Evolutionary conservation across 2,888 invertebrate species (phyloP), one percentile per base, ranked within the genome.

Genomic region (Pseudococcus jackbeardsleyi): DNA sequence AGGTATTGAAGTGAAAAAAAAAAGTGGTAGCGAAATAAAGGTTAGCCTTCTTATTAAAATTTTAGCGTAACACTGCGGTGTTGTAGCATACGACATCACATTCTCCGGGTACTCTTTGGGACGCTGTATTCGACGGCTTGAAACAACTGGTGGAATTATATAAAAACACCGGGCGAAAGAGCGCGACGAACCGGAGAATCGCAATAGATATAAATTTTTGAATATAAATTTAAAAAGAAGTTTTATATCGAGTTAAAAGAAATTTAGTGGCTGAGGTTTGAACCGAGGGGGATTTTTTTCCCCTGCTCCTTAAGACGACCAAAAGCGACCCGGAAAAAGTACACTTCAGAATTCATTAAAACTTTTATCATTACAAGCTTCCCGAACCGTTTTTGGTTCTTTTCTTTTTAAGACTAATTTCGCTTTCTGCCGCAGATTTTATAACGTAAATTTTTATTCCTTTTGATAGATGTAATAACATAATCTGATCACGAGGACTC

Each of bases 301-400:
- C 59, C 54, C n/a, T n/a, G n/a, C n/a, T 26, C 5, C 54, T 15
- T 84, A 54, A 85, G 33, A 59, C 59, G 86, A 86, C 86, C 86
- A 86, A 68, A 85, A 86, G 86, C 86, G 59, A 77, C 77, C 64
- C 42, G 64, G 86, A 86, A 64, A 86, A 50, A 87, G 87, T 87
- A 79, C 87, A 87, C 79, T 87, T 87, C 87, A 77, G 87, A 87
- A 87, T 87, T 87, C 87, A 87, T 87, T 87, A 87, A 87, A 87
- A 87, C 87, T 87, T 87, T 87, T 79, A 87, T 87, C 87, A 87
- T 87, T 87, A 87, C 87, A 85, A 85, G 85, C 85, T 54, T 59
- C 33, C 85, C 85, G 50, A 22, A 48, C 68, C 68, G 59, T 72
- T 86, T 86, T 86, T 86, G 77, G 33, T 68, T 86, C 85, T 72